phyloP scores from a whole-genome alignment of 2,113 vertebrate species.

The Boleophthalmus pectinirostris region DNA sequence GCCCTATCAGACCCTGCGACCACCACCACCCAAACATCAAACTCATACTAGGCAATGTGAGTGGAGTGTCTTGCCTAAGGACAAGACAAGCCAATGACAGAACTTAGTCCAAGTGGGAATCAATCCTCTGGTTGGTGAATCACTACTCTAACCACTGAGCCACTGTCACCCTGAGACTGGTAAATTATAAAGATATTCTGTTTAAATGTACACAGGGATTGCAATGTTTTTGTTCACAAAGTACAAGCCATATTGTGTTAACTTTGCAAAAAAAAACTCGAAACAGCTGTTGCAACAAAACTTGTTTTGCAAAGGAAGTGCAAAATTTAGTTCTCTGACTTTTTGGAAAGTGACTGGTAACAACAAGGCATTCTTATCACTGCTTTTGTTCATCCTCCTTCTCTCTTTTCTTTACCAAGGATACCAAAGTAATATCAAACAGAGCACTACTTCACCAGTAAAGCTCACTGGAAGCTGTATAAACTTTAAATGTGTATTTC shows the following conservation, averaged over 20 bases:
- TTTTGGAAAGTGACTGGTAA: neutral
- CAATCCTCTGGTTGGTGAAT: no score
- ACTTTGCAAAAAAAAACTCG: neutral
- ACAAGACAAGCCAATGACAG: no score
- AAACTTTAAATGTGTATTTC: neutral
- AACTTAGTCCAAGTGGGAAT: no score
- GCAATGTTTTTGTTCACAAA: neutral
- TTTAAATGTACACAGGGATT: neutral
- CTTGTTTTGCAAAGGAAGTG: neutral
- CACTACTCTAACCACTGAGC: no score
- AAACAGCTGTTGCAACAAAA: constrained; percentile 3
- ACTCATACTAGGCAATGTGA: no score
- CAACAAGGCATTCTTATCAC: neutral
- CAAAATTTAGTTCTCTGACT: neutral
- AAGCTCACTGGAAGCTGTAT: no score
- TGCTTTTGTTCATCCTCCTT: neutral
- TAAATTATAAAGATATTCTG: neutral
- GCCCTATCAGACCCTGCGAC: no score
- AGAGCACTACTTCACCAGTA: neutral
- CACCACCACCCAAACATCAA: no score
- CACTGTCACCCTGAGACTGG: no score
- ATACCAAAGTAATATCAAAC: neutral
- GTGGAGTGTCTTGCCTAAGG: no score
- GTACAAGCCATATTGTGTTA: neutral
- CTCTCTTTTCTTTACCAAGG: neutral